Evolutionary conservation across 1,140 invertebrate genomes (phyloP).

Genomic region (Whitmania pigra): DNA sequence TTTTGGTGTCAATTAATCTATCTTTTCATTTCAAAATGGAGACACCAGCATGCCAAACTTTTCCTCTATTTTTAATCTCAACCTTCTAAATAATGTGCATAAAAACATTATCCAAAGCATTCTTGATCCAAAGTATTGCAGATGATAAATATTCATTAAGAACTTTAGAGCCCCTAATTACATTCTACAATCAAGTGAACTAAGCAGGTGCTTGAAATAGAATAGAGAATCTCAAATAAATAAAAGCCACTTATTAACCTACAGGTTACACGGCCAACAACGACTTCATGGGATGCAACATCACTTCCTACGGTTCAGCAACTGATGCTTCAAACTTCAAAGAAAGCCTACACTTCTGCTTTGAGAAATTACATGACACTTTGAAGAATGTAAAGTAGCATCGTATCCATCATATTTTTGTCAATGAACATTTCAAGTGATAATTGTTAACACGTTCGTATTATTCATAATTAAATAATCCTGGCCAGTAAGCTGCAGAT

Average conservation of each 20-base stretch:
- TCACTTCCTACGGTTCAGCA: conserved; percentile 61
- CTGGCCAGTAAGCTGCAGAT: too few relatives aligned
- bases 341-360: conserved; percentile 54
- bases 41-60: too few relatives aligned
- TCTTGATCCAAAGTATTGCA: too few relatives aligned
- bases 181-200: neutral
- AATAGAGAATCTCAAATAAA: neutral
- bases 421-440: too few relatives aligned
- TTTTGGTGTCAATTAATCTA: too few relatives aligned
- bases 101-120: neutral
- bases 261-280: conserved; percentile 54
- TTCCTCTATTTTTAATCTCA: too few relatives aligned
- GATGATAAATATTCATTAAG: conserved; percentile 1
- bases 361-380: conserved; percentile 48
- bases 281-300: conserved; percentile 59
- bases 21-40: too few relatives aligned
- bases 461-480: too few relatives aligned
- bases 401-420: too few relatives aligned
- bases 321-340: conserved; percentile 58
- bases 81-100: neutral
- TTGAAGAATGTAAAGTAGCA: conserved; percentile 26
- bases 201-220: neutral
- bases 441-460: too few relatives aligned
- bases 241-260: conserved; percentile 19
- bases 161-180: neutral